Evolutionary conservation across 1,140 invertebrate species (phyloP).

Genomic region (Lepidurus couesii): DNA sequence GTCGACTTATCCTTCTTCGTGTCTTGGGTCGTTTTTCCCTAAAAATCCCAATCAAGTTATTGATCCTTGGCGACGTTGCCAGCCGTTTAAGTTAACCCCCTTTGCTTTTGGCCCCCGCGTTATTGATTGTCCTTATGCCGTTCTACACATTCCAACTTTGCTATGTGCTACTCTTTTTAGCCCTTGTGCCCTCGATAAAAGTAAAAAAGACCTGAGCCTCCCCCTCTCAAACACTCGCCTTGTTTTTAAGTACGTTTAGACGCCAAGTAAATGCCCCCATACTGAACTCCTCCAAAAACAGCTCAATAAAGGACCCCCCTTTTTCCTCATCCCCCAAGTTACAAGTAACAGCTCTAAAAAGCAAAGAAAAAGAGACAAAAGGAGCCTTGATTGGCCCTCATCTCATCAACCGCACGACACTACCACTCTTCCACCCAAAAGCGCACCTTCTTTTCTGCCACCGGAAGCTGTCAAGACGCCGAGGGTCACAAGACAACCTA

Average conservation of each 20-base stretch:
- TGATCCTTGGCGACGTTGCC: constrained; percentile 9
- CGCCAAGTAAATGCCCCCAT: too few species aligned
- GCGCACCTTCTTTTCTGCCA: background rate
- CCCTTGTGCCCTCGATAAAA: background rate
- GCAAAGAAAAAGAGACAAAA: background rate
- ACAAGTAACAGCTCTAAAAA: background rate
- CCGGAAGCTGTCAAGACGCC: constrained; percentile 11
- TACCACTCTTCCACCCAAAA: background rate
- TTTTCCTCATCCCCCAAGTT: background rate
- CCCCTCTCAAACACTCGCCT: background rate
- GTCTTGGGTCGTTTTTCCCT: constrained; percentile 5
- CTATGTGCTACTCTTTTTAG: background rate
- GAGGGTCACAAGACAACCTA: background rate
- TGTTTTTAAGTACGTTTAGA: background rate
- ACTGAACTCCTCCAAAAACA: background rate
- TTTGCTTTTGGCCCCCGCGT: background rate
- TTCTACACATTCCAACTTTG: background rate
- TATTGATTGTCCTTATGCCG: constrained; percentile 18
- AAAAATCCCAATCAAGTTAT: constrained; percentile 19
- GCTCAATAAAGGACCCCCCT: constrained; percentile 3
- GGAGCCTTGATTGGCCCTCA: constrained; percentile 4
- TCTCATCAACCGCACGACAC: background rate
- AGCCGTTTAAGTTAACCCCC: constrained; percentile 16
- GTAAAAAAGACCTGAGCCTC: background rate
- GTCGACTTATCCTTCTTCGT: constrained; percentile 13